Evolutionary conservation across 1,140 invertebrate species (phyloP).

Genomic region (Charaxes varanes): DNA sequence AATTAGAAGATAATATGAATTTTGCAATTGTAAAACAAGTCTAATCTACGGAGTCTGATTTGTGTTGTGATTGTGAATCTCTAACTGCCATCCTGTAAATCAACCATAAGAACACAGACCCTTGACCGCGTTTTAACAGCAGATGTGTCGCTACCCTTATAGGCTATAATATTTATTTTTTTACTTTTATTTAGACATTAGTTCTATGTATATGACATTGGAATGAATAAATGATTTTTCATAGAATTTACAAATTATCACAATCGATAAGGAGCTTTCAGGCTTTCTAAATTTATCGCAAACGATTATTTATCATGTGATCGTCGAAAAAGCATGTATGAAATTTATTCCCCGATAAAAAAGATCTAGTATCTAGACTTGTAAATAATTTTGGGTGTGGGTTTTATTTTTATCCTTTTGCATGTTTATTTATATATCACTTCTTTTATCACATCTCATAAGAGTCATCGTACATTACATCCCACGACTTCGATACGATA

Average conservation of each 20-base stretch:
- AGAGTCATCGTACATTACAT: no score
- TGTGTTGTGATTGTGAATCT: no score
- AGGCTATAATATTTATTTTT: conserved; percentile 16
- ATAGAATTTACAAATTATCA: conserved; percentile 31
- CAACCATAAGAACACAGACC: no score
- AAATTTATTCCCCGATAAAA: conserved; percentile 28
- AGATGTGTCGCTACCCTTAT: no score
- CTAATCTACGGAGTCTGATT: no score
- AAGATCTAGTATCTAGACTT: conserved; percentile 9
- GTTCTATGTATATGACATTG: conserved; percentile 25
- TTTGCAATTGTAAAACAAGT: no score
- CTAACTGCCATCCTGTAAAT: no score
- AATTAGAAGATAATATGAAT: no score
- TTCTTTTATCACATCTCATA: neutral
- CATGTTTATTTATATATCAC: conserved; percentile 21
- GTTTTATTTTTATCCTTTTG: conserved; percentile 24
- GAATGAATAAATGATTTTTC: conserved; percentile 50
- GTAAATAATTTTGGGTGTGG: conserved; percentile 28
- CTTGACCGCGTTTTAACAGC: no score
- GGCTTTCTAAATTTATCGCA: conserved; percentile 21
- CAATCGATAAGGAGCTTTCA: conserved; percentile 69
- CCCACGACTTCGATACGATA: no score
- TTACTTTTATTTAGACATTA: conserved; percentile 10
- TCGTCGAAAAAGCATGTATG: conserved; percentile 54
- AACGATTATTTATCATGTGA: conserved; percentile 4